phyloP scores from a whole-genome alignment of 2,113 vertebrate species.

The Eublepharis macularius region DNA sequence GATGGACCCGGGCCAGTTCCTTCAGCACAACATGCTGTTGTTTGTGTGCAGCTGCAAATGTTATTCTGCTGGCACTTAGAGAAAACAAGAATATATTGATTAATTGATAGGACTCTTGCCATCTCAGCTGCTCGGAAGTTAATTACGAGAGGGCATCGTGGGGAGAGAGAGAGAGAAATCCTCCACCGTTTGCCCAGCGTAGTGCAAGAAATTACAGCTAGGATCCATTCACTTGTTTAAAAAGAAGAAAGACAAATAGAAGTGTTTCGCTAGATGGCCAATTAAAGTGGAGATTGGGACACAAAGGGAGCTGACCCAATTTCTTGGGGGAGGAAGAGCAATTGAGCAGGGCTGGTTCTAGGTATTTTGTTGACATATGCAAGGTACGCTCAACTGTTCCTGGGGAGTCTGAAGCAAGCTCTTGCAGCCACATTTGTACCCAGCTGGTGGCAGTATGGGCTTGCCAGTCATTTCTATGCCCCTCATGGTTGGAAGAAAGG shows the following conservation, averaged over 20 bases:
- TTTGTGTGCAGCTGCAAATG: slow-evolving; percentile 22
- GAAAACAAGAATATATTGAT: slow-evolving; percentile 14
- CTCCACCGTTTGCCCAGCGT: background rate
- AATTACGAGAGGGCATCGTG: background rate
- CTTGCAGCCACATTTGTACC: too few species aligned
- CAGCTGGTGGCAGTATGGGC: too few species aligned
- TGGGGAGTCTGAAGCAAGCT: too few species aligned
- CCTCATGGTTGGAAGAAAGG: too few species aligned
- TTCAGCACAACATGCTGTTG: rapidly evolving
- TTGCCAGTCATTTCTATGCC: too few species aligned
- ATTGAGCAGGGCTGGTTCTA: background rate
- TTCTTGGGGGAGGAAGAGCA: background rate
- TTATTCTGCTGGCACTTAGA: background rate
- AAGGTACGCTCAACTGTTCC: too few species aligned
- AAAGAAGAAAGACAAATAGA: background rate
- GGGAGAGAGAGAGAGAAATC: background rate
- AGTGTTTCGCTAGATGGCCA: background rate
- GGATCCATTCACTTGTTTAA: background rate
- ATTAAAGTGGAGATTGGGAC: background rate
- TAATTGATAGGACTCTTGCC: background rate
- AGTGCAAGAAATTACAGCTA: background rate
- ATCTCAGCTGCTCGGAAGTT: background rate
- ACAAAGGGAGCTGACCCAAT: background rate
- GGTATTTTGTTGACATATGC: too few species aligned
- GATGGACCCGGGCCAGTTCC: background rate